These are phyloP conservation scores for Chymomyza procnemis DNA, from an alignment of 2,888 invertebrate species.

Conservation along the genomic window DNA sequence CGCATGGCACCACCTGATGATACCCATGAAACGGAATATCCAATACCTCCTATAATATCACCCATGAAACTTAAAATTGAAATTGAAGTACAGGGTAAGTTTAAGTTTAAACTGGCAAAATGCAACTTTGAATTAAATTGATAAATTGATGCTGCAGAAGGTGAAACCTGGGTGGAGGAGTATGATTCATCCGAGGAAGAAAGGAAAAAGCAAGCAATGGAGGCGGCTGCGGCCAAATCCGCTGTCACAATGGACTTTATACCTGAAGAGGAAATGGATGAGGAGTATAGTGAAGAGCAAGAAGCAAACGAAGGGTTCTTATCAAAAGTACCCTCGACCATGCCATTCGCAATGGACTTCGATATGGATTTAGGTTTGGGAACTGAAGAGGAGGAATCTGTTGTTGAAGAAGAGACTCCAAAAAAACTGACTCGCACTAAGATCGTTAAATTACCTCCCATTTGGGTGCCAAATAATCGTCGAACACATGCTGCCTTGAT, in stretches of 20 bases:
- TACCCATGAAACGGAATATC: constrained; percentile 48
- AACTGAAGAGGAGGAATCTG: constrained; percentile 30
- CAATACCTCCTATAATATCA: constrained; percentile 67
- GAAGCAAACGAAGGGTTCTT: background rate
- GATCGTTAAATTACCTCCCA: constrained; percentile 79
- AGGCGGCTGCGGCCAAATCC: background rate
- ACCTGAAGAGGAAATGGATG: constrained; percentile 34
- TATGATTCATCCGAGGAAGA: constrained; percentile 47
- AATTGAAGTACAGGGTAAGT: constrained; percentile 61
- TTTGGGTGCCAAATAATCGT: constrained; percentile 81
- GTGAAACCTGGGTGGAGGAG: constrained; percentile 59
- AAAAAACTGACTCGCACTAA: constrained; percentile 58
- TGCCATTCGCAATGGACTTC: constrained; percentile 47
- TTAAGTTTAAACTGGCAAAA: background rate
- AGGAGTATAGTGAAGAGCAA: constrained; percentile 33
- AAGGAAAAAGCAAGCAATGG: background rate
- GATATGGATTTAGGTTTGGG: constrained; percentile 27
- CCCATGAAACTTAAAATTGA: constrained; percentile 66
- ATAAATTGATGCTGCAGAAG: constrained; percentile 39
- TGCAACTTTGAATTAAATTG: no score
- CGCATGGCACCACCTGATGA: constrained; percentile 61
- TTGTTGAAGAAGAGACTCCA: constrained; percentile 38
- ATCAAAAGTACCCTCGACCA: constrained; percentile 6
- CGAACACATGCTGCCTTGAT: constrained; percentile 81
- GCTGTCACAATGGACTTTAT: background rate